Conservation (phyloP, 2,888 invertebrate genomes). For the Plagodis pulveraria region DNA sequence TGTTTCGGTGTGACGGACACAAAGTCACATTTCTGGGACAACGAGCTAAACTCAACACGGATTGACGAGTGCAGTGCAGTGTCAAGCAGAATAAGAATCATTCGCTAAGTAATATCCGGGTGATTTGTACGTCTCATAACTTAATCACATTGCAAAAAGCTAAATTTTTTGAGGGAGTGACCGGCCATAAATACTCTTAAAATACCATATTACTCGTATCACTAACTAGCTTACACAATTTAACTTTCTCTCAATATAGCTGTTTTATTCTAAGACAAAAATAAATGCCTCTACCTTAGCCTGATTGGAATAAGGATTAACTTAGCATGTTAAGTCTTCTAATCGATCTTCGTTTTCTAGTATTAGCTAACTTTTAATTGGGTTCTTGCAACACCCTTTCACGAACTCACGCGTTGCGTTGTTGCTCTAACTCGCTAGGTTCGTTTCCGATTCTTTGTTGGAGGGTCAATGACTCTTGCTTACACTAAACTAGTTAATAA, state of each 20-base stretch:
- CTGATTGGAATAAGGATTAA: constrained; percentile 1
- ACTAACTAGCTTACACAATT: too few relatives aligned
- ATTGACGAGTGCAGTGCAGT: too few relatives aligned
- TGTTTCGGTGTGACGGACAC: too few relatives aligned
- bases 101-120: too few relatives aligned
- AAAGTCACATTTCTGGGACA: too few relatives aligned
- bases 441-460: constrained; percentile 30
- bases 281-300: neutral
- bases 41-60: too few relatives aligned
- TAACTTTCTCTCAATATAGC: constrained; percentile 11
- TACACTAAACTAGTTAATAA: neutral
- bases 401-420: constrained; percentile 44
- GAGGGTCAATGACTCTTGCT: constrained; percentile 19
- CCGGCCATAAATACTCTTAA: too few relatives aligned
- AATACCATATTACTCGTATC: too few relatives aligned
- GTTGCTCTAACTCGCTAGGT: constrained; percentile 26
- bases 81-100: too few relatives aligned
- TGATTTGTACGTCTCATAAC: too few relatives aligned
- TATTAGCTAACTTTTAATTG: constrained; percentile 72
- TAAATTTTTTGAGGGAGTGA: too few relatives aligned
- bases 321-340: constrained; percentile 10
- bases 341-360: constrained; percentile 39
- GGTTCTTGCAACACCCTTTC: constrained; percentile 62
- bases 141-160: too few relatives aligned
- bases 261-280: constrained; percentile 1